Evolutionary conservation across 2,888 invertebrate genomes (phyloP).

Genomic region (Sphecodes monilicornis): DNA sequence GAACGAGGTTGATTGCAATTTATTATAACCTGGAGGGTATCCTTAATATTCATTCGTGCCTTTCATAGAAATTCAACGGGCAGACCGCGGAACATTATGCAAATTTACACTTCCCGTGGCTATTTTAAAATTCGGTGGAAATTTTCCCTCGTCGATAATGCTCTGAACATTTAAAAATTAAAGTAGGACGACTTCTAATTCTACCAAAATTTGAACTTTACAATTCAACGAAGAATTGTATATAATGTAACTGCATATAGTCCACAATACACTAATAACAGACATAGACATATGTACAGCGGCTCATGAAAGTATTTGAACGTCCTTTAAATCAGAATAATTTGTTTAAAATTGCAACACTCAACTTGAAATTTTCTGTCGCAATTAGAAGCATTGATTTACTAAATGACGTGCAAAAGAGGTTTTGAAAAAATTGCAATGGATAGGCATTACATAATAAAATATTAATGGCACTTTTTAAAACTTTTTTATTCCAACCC

Average conservation of each 20-base stretch:
- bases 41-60: background rate
- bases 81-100: background rate
- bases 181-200: background rate
- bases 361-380: no score
- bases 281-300: no score
- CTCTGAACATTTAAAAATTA: background rate
- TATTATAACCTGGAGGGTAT: background rate
- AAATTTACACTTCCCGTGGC: background rate
- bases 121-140: constrained; percentile 1
- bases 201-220: background rate
- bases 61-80: background rate
- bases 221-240: background rate
- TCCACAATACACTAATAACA: background rate
- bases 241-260: background rate
- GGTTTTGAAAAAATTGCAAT: no score
- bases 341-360: no score
- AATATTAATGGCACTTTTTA: no score
- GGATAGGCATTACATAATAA: no score
- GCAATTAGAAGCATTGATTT: no score
- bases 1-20: background rate
- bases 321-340: no score
- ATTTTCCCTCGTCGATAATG: background rate
- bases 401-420: no score
- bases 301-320: no score
- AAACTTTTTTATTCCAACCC: no score